Base-by-base conservation (phyloP, 1,140 invertebrate species). In the Magallana gigas region DNA sequence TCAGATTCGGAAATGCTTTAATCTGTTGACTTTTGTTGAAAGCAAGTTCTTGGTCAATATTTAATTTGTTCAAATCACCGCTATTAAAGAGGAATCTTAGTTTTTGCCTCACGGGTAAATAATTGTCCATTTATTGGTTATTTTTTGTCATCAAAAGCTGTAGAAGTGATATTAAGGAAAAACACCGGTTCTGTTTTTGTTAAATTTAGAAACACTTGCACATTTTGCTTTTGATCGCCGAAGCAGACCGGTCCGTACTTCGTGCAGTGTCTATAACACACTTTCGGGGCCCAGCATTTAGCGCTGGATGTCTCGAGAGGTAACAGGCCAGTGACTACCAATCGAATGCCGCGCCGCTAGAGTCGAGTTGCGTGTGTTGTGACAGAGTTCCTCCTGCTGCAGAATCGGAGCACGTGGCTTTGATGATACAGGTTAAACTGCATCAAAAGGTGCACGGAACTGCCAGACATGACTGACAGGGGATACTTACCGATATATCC, bases 121-220 rank as follows among this genome's bases (percentile, higher is more conserved):
- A 29, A 29, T 76, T 76, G 18, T 29, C 68, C 23, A 29, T 76
- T 76, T 64, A 64, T n/a, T 76, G 23, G 11, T 12, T 76, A 11
- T 76, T 29, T 29, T 76, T 76, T 29, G 23, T 23, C 4, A 29
- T 29, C 16, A 71, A 71, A 71, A 23, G 11, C 64, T 12, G 36
- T 12, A 29, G 14, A 76, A 64, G 16, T 16, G 60, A 64, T n/a
- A 16, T 16, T 18, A 16, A 64, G 18, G 60, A 64, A 64, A 64
- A 64, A n/a, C 60, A 64, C 60, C 60, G 68, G 68, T 76, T 12
- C 68, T 23, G 68, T 36, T 76, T 76, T 29, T 12, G 8, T 29
- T 76, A 76, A 29, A 76, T 76, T 36, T 76, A 76, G 68, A 76
- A 76, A 76, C 68, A 76, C 23, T 76, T 76, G 68, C 68, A 76